Base-by-base conservation (phyloP, 53 echinoderm and acorn worm genomes). In the Paracentrotus lividus region DNA sequence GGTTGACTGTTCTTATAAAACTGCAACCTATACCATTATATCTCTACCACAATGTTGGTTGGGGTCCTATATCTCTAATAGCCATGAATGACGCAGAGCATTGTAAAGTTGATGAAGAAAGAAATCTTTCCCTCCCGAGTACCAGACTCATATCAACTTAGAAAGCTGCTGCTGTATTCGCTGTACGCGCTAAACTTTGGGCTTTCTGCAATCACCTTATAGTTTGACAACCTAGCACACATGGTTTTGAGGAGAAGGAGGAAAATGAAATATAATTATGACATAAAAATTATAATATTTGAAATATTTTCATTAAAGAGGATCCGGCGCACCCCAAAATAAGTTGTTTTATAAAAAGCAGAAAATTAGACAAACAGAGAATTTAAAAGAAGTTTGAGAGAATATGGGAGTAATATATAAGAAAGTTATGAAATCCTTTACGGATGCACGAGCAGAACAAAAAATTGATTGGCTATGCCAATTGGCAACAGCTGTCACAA, bases 81-180 rank as follows among this genome's bases (percentile, higher is more conserved):
- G 61, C 96, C 99, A 72, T 99, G 99, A 26, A 99, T 99, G 36
- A 99, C 99, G 42, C n/a, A 99, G 95, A 15, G 99, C 99, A 56
- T 99, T 99, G 94, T 99, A 99, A 24, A 99, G 86, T 99, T 99
- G 90, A 97, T 97, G 66, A 99, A 99, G 93, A 99, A 99, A 21
- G 99, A 97, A 38, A 99, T 92, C 75, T 97, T 99, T 88, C 97
- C 99, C 66, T 97, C 99, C 38, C 95, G 49, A 13, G 95, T 84
- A 13, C 96, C 95, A 3, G 84, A 54, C 47, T 95, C 95, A 99
- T 88, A 27, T 96, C 94, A 23, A 97, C 96, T 56, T 89, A 0
- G 94, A 86, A 38, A 99, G 94, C 84, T 99, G n/a, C 96, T 1
- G 96, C 97, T 1, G 99, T 65, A 96, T 92, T 49, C 95, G 95